Percentiles rank a stretch among this genome's conserved stretches.
Conservation (phyloP, 2,113 vertebrate genomes). For the Menidia beryllina region DNA sequence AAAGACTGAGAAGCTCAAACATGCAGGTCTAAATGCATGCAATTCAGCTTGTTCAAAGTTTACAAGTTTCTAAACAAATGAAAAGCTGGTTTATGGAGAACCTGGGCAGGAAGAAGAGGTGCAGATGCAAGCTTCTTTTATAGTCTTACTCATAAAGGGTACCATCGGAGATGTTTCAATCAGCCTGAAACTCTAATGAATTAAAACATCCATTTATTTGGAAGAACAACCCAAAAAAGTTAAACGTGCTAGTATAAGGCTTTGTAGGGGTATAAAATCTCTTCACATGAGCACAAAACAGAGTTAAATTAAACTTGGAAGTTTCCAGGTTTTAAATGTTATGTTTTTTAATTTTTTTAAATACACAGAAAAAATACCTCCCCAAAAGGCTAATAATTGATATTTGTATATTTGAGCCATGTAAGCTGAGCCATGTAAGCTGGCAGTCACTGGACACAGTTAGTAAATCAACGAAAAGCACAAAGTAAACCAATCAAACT, state of each 20-base stretch:
- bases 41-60: conserved; percentile 49
- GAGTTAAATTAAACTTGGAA: not conserved
- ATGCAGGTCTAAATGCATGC: conserved; percentile 34
- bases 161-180: not conserved
- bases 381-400: too few relatives aligned
- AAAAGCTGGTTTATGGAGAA: conserved; percentile 35
- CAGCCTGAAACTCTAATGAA: not conserved
- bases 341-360: too few relatives aligned
- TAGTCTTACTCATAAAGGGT: conserved; percentile 7
- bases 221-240: too few relatives aligned
- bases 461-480: too few relatives aligned
- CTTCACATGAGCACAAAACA: not conserved
- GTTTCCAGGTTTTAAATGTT: too few relatives aligned
- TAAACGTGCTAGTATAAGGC: too few relatives aligned
- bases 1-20: conserved; percentile 23
- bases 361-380: too few relatives aligned
- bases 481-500: too few relatives aligned
- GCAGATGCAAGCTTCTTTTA: conserved; percentile 11
- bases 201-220: not conserved
- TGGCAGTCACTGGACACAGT: too few relatives aligned
- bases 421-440: too few relatives aligned
- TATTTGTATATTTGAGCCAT: too few relatives aligned
- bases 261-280: not conserved
- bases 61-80: conserved; percentile 30
- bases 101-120: not conserved